Evolutionary conservation across 2,113 vertebrate genomes (phyloP).

Genomic region (Pangasianodon gigas): DNA sequence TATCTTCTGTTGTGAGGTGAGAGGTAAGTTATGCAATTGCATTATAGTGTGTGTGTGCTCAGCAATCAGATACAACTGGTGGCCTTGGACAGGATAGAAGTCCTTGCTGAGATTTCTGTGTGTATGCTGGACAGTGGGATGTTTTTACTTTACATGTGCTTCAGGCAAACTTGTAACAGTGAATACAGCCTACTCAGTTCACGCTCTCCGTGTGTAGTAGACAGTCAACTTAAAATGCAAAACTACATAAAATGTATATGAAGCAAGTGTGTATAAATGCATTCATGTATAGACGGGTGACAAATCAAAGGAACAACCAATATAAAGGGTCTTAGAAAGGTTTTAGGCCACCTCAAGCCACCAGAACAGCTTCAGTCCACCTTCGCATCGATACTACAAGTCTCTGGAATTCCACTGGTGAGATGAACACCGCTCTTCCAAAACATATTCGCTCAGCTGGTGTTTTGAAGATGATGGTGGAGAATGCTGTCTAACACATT

Average conservation of each 20-base stretch:
- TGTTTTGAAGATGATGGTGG: not conserved
- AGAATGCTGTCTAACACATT: not conserved
- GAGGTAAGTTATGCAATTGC: not conserved
- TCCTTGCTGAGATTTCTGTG: conserved; percentile 23
- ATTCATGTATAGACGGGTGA: not conserved
- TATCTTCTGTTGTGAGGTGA: not conserved
- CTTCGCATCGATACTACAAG: not conserved
- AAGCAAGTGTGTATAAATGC: not conserved
- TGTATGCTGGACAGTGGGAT: not conserved
- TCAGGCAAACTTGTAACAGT: not conserved
- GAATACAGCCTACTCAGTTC: not conserved
- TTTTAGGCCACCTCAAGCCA: not conserved
- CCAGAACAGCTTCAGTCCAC: not conserved
- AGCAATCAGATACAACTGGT: conserved; percentile 23
- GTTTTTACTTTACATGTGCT: not conserved
- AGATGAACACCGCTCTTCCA: not conserved
- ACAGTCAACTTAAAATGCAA: not conserved
- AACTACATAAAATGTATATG: not conserved
- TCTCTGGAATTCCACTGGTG: not conserved
- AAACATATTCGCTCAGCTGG: not conserved
- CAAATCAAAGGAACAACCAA: not conserved
- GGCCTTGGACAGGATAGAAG: conserved; percentile 18
- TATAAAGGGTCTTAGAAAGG: not conserved
- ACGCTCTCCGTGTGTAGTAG: not conserved
- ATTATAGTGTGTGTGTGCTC: not conserved